Evolutionary conservation across 2,113 vertebrate genomes (phyloP), one percentile per base, ranked within the genome.

Genomic region (Thomomys bottae): DNA sequence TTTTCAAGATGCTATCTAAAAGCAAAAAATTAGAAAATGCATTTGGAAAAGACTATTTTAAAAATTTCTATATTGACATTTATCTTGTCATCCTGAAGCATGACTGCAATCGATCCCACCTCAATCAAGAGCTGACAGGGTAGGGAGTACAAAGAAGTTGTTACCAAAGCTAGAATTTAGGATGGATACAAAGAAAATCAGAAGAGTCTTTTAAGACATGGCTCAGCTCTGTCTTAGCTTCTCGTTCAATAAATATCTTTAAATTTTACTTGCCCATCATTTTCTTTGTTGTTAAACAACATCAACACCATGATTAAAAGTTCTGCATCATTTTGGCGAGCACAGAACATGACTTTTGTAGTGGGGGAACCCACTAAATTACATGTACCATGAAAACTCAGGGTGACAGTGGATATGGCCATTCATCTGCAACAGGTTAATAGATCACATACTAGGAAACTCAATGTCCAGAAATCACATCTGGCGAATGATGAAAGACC

Each of bases 21-120:
- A 97, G 95, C 88, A 96, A 96, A 96, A 92, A 88, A 96, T 88
- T 95, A 97, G 96, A 98, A 98, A 98, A 97, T 98, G 97, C 98
- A 97, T 97, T 97, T 95, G 96, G 94, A 96, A 97, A 96, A 90
- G 68, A 92, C 88, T 68, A 83, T 89, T 95, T 88, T 92, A 57
- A 59, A n/a, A 81, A 94, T 77, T 90, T 80, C 72, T 61, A 66
- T 94, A 83, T 70, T 89, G 96, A 94, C 94, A 38, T 88, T 76
- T 89, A 96, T 59, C 72, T 95, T 71, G 66, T 89, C 87, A 34
- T 8, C 82, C 71, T 40, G 26, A 92, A 73, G 42, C 85, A n/a
- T 92, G 57, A 94, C 2, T 92, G 32, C 42, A 96, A 91, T 67
- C 32, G 87, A 86, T 92, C 84, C 72, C 83, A 77, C 70, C 28